phyloP scores from a whole-genome alignment of 1,140 invertebrate genomes.

The Drosophila ironensis region DNA sequence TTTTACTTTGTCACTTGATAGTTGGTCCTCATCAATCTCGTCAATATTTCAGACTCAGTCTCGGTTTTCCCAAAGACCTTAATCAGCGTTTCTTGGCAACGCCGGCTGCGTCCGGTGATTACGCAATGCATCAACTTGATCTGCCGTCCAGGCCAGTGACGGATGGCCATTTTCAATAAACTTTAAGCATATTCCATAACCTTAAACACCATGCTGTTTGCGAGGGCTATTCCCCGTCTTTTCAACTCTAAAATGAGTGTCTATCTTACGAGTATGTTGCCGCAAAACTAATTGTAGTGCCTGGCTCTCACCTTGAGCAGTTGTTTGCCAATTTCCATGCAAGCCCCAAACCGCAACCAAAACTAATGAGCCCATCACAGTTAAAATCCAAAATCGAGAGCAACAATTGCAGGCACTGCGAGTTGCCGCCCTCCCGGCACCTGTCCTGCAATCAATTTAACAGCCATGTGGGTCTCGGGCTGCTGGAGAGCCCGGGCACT shows the following conservation, averaged over 20 bases:
- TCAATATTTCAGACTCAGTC: constrained; percentile 9
- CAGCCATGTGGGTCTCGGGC: constrained; percentile 57
- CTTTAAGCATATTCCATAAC: too few species aligned
- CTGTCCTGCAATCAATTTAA: constrained; percentile 64
- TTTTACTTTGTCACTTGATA: constrained; percentile 29
- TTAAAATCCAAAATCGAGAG: constrained; percentile 20
- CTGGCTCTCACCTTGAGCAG: too few species aligned
- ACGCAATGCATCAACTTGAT: too few species aligned
- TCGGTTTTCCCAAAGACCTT: constrained; percentile 1
- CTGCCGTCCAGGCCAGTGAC: too few species aligned
- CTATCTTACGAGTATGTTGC: too few species aligned
- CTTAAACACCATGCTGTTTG: too few species aligned
- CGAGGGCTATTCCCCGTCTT: too few species aligned
- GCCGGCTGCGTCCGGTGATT: background rate
- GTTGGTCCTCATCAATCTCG: constrained; percentile 34
- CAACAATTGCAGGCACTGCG: constrained; percentile 43
- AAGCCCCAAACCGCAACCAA: constrained; percentile 26
- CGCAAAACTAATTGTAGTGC: constrained; percentile 4
- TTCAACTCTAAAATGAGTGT: too few species aligned
- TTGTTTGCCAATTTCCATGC: constrained; percentile 31
- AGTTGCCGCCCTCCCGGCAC: constrained; percentile 1
- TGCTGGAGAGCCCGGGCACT: constrained; percentile 9
- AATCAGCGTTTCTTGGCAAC: constrained; percentile 3
- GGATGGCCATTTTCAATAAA: too few species aligned
- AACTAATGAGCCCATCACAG: constrained; percentile 54